Evolutionary conservation across 2,113 vertebrate species (phyloP).

Genomic region (Myrmophylax atrothorax): DNA sequence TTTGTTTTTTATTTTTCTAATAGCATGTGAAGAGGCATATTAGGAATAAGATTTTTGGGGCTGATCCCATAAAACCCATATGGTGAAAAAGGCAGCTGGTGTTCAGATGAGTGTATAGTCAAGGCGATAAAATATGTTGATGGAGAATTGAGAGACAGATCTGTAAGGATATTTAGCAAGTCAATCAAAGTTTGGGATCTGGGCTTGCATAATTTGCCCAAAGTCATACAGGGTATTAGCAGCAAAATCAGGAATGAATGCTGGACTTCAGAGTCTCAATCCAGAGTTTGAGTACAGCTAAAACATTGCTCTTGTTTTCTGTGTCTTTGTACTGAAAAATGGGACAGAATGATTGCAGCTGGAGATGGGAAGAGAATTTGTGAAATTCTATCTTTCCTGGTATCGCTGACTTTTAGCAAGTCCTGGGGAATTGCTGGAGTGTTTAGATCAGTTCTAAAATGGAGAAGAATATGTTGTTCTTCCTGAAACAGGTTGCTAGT

Average conservation of each 20-base stretch:
- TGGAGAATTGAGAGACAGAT: background rate
- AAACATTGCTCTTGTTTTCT: background rate
- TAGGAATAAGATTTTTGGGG: background rate
- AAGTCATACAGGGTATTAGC: background rate
- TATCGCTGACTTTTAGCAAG: background rate
- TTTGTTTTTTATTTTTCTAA: background rate
- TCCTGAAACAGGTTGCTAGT: slow-evolving; percentile 83
- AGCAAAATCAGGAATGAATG: background rate
- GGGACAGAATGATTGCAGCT: background rate
- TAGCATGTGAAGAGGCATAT: background rate
- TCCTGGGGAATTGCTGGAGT: background rate
- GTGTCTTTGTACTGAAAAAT: background rate
- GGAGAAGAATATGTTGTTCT: background rate
- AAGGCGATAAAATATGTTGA: background rate
- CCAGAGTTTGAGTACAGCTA: background rate
- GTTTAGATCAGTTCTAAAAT: background rate
- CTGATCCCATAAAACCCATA: background rate
- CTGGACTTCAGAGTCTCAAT: background rate
- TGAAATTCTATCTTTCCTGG: background rate
- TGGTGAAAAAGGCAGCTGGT: background rate
- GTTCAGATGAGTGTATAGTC: background rate
- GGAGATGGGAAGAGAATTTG: background rate
- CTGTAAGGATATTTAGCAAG: background rate
- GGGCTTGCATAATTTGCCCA: background rate
- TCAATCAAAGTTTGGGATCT: background rate